Conservation (phyloP, 2,888 invertebrate genomes). For the Phasia obesa region DNA sequence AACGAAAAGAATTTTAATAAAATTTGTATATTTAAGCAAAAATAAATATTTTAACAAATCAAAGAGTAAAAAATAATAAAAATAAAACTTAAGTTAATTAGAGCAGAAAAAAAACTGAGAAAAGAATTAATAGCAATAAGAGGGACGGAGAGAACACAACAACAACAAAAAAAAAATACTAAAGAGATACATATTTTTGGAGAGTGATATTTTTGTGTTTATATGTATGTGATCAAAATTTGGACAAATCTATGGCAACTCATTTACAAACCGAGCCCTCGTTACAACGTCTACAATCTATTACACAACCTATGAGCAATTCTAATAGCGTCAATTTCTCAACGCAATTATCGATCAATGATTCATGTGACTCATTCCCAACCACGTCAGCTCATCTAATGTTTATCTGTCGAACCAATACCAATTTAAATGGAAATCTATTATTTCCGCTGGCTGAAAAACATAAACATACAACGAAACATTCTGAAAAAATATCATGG, state of each 20-base stretch:
- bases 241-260: conserved; percentile 48
- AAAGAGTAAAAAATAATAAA: conserved; percentile 41
- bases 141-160: neutral
- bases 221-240: conserved; percentile 63
- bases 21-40: conserved; percentile 37
- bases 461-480: neutral
- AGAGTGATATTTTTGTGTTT: conserved; percentile 14
- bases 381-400: conserved; percentile 32
- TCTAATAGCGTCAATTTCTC: conserved; percentile 44
- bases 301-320: neutral
- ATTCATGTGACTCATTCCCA: conserved; percentile 21
- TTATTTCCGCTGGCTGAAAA: conserved; percentile 47
- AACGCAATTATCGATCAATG: conserved; percentile 50
- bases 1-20: conserved; percentile 56
- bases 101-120: conserved; percentile 19
- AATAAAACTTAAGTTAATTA: conserved; percentile 58
- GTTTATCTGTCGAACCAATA: conserved; percentile 35
- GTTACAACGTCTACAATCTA: neutral
- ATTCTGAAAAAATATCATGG: conserved; percentile 9
- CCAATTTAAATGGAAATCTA: conserved; percentile 31
- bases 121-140: neutral
- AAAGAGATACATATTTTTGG: conserved; percentile 12
- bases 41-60: conserved; percentile 31
- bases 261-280: conserved; percentile 6
- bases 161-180: neutral